These are phyloP conservation scores for Lates calcarifer DNA, from an alignment of 2,113 vertebrate genomes.

Conservation along the genomic window DNA sequence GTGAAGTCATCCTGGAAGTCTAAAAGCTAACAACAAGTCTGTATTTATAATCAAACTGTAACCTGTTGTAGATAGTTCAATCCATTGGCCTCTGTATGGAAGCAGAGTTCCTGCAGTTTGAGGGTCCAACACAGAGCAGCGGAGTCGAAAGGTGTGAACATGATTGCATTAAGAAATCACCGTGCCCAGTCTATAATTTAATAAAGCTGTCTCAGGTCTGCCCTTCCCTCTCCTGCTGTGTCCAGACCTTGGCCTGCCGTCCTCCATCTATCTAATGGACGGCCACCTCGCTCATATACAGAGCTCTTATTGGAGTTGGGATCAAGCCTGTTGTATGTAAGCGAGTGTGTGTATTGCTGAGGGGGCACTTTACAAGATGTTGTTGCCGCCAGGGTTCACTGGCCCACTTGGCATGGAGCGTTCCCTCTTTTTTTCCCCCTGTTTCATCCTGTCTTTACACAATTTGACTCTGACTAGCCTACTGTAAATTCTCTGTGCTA, in stretches of 20 bases:
- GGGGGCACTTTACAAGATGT: constrained; percentile 63
- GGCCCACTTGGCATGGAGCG: constrained; percentile 57
- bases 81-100: not conserved
- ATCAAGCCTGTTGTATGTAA: constrained; percentile 32
- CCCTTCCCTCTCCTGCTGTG: constrained; percentile 34
- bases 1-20: not conserved
- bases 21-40: not conserved
- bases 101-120: constrained; percentile 1
- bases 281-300: constrained; percentile 30
- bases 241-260: constrained; percentile 58
- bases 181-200: constrained; percentile 49
- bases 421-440: not conserved
- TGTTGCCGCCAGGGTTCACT: constrained; percentile 59
- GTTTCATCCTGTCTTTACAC: constrained; percentile 19
- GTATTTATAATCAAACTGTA: not conserved
- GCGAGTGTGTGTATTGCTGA: constrained; percentile 56
- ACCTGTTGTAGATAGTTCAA: not conserved
- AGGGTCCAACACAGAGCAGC: constrained; percentile 5
- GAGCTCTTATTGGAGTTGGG: constrained; percentile 49
- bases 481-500: not conserved
- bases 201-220: constrained; percentile 58
- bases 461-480: not conserved
- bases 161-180: constrained; percentile 51
- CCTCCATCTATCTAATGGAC: constrained; percentile 69
- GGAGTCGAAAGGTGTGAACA: constrained; percentile 55